Evolutionary conservation across 2,113 vertebrate species (phyloP).

Genomic region (Mugil cephalus): DNA sequence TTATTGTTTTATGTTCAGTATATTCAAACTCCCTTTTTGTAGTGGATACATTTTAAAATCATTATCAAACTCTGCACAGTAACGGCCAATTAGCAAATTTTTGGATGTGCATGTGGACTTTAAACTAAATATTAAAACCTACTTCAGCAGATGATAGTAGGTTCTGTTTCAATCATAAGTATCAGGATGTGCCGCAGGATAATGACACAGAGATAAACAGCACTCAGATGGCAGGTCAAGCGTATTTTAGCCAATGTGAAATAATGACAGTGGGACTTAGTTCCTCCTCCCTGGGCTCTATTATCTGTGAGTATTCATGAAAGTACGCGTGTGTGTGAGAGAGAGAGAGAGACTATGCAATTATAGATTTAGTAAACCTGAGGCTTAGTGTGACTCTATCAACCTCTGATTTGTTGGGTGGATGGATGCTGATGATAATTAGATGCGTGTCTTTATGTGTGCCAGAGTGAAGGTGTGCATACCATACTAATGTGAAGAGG

Average conservation of each 20-base stretch:
- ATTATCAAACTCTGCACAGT: no score
- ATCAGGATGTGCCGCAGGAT: neutral
- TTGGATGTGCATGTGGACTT: neutral
- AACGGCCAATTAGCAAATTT: neutral
- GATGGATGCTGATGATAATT: slow-evolving; percentile 45
- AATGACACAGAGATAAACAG: slow-evolving; percentile 1
- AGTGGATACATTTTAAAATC: no score
- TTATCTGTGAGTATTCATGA: slow-evolving; percentile 32
- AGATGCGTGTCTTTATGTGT: neutral
- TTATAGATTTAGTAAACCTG: slow-evolving; percentile 66
- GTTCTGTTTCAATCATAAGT: neutral
- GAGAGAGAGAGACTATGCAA: slow-evolving; percentile 37
- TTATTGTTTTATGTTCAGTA: no score
- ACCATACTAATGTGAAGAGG: neutral
- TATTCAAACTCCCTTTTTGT: no score
- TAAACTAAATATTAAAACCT: slow-evolving; percentile 12
- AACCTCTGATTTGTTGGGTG: slow-evolving; percentile 62
- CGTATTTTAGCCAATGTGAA: slow-evolving; percentile 22
- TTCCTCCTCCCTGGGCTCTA: slow-evolving; percentile 22
- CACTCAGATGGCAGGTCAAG: slow-evolving; percentile 8
- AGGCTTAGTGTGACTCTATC: slow-evolving; percentile 61
- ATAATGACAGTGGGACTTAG: slow-evolving; percentile 14
- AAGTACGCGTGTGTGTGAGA: slow-evolving; percentile 10
- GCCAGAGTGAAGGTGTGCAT: neutral
- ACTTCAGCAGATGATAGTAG: neutral